Evolutionary conservation across 2,797 vertebrate species (phyloP), one percentile per base, ranked within the genome.

Genomic region (Onychomys arenicola): DNA sequence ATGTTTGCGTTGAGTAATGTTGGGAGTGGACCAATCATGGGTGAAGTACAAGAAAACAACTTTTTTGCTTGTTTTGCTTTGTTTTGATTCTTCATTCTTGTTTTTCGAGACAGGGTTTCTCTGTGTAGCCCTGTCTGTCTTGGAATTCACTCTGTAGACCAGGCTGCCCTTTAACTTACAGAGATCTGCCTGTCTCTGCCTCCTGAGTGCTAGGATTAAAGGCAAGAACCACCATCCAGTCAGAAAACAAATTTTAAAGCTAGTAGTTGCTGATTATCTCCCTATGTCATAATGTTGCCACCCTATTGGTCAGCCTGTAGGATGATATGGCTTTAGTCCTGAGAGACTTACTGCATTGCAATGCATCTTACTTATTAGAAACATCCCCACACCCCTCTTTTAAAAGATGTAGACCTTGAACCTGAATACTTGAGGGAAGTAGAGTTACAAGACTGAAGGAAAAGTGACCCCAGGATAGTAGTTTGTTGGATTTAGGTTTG

Each of bases 251-350:
- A 40, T 40, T 11, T 27, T n/a, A 95, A 86, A 29, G 12, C 29
- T 87, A 87, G 29, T 21, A 55, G 9, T 87, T 94, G 90, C 55
- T 89, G 71, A 59, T 19, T 88, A 65, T 73, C 71, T 92, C 69
- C 63, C 32, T 57, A 5, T 93, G 37, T 83, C 23, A 59, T 52
- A 95, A 69, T 59, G 59, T 71, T 63, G 21, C 73, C 49, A 32
- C 90, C 32, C 37, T 29, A 0, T 82, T 55, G 46, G 49, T 90
- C 29, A 40, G 46, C 25, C 34, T 85, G 7, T 57, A 19, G 16
- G 8, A 21, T 90, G 4, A 84, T 37, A 34, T 77, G 83, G 49
- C 34, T 37, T 69, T 93, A 57, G 6, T 85, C 52, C 73, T 86
- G 43, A 89, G 2, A 89, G 3, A 96, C 91, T 85, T 90, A 59